Percentiles rank a stretch among this genome's conserved stretches.
phyloP scores from a whole-genome alignment of 1,140 invertebrate genomes.

The Sycophaga agraensis region DNA sequence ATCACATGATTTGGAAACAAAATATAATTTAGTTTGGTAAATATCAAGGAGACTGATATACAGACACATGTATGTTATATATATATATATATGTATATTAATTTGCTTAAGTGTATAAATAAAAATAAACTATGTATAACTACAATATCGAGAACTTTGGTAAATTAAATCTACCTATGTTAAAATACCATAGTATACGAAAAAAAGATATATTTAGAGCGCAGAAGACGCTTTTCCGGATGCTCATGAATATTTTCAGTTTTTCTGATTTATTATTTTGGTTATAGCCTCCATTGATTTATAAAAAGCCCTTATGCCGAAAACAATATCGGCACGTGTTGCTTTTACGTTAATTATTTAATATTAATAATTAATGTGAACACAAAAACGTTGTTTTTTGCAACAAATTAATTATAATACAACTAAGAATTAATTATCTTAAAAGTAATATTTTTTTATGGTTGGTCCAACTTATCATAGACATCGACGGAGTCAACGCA shows the following conservation, averaged over 20 bases:
- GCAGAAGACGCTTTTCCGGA: background rate
- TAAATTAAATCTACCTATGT: constrained; percentile 11
- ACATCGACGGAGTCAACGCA: background rate
- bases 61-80: background rate
- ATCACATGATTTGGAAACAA: too few relatives aligned
- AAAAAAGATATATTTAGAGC: background rate
- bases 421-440: background rate
- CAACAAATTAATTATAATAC: background rate
- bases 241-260: background rate
- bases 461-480: constrained; percentile 8
- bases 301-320: constrained; percentile 7
- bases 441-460: constrained; percentile 11
- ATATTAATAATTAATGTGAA: background rate
- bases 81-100: constrained; percentile 3
- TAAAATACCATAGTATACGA: background rate
- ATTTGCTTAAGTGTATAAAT: constrained; percentile 4
- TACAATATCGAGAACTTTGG: constrained; percentile 17
- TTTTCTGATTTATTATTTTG: constrained; percentile 14
- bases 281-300: constrained; percentile 26
- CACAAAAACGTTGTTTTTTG: background rate
- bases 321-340: too few relatives aligned
- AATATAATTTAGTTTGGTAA: too few relatives aligned
- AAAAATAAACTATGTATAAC: constrained; percentile 14
- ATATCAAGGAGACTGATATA: too few relatives aligned
- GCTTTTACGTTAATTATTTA: background rate